Conservation (phyloP, 2,113 vertebrate species). For the Entomyzon cyanotis region DNA sequence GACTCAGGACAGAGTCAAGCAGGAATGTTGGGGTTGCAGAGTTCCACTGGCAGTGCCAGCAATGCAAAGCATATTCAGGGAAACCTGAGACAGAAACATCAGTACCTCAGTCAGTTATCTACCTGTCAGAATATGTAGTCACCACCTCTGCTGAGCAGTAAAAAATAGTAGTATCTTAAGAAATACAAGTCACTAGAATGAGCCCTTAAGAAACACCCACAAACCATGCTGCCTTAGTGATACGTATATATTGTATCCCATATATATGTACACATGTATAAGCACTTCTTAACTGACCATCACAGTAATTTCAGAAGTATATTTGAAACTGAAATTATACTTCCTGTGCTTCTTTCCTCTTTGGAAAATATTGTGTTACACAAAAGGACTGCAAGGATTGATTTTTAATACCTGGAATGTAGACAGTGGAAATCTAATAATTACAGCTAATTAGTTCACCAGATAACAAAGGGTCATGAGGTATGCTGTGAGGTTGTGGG, state of each 20-base stretch:
- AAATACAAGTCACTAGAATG: background rate
- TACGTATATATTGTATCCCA: background rate
- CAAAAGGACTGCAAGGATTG: background rate
- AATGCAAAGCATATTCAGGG: background rate
- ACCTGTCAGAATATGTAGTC: background rate
- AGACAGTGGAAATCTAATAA: background rate
- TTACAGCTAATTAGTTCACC: background rate
- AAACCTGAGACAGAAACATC: background rate
- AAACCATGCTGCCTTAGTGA: background rate
- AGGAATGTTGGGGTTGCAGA: background rate
- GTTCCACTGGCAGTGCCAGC: background rate
- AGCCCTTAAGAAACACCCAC: fast-evolving
- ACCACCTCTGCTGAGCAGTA: background rate
- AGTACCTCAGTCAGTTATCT: background rate
- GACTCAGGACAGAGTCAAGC: background rate
- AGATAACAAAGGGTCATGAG: background rate
- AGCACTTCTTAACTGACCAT: background rate
- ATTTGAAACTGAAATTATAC: background rate
- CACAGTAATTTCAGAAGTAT: background rate
- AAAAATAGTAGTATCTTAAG: background rate
- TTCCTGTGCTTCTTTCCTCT: background rate
- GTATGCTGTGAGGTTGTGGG: background rate
- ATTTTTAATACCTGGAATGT: background rate
- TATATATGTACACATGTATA: background rate
- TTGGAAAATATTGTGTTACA: background rate